phyloP scores from a whole-genome alignment of 2,113 vertebrate species.

The Empidonax alnorum region DNA sequence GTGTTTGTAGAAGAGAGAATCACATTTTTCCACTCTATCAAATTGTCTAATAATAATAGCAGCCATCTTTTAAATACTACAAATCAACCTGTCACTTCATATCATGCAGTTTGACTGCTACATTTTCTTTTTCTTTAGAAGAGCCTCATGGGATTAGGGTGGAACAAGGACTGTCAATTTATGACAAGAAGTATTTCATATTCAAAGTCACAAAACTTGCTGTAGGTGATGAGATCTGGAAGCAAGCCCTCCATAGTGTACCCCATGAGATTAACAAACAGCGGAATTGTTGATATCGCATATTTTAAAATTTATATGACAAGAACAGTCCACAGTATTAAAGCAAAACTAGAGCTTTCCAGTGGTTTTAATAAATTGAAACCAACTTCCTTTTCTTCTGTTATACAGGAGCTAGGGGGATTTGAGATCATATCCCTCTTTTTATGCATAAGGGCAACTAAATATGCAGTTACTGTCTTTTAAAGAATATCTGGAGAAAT shows the following conservation, averaged over 20 bases:
- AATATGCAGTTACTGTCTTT: neutral
- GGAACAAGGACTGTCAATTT: slow-evolving; percentile 45
- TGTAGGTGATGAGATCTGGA: slow-evolving; percentile 11
- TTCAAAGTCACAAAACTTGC: neutral
- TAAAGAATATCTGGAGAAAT: neutral
- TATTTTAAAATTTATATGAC: neutral
- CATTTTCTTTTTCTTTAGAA: slow-evolving; percentile 28
- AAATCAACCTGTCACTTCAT: slow-evolving; percentile 51
- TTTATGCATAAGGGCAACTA: neutral
- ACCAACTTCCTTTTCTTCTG: neutral
- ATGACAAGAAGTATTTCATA: slow-evolving; percentile 45
- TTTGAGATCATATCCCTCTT: neutral
- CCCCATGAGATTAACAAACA: slow-evolving; percentile 5
- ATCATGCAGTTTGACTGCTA: slow-evolving; percentile 25
- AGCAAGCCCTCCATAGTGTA: neutral
- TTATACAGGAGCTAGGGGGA: neutral
- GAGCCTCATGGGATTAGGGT: neutral
- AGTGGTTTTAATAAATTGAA: neutral
- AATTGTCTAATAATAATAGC: slow-evolving; percentile 49
- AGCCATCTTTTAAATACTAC: slow-evolving; percentile 12
- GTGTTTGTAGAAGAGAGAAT: slow-evolving; percentile 20
- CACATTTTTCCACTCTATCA: slow-evolving; percentile 22
- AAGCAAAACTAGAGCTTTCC: neutral
- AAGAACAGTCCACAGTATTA: neutral
- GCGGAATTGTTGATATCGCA: neutral